These are phyloP conservation scores for Amiota mariae DNA, from an alignment of 2,888 invertebrate species.

Conservation along the genomic window DNA sequence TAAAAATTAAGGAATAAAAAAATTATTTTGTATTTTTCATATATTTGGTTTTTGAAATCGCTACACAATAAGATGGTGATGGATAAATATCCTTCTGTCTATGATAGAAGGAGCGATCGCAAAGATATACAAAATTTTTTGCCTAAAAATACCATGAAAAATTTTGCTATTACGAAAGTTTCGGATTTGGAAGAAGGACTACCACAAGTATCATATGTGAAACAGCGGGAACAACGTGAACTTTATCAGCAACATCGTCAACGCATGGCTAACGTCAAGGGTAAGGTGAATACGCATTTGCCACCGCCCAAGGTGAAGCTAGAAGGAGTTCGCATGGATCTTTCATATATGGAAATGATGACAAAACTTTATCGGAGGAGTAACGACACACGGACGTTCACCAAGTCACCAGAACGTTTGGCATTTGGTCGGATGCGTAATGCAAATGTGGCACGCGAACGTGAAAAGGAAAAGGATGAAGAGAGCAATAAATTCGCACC, in stretches of 20 bases:
- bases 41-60: too few species aligned
- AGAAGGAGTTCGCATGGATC: slow-evolving; percentile 54
- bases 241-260: slow-evolving; percentile 59
- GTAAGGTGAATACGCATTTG: slow-evolving; percentile 55
- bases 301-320: slow-evolving; percentile 47
- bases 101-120: too few species aligned
- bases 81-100: too few species aligned
- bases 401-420: slow-evolving; percentile 55
- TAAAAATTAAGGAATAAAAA: too few species aligned
- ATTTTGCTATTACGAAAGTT: too few species aligned
- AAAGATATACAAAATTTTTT: too few species aligned
- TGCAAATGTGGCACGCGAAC: slow-evolving; percentile 47
- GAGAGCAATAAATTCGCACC: slow-evolving; percentile 43
- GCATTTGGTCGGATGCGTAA: slow-evolving; percentile 57
- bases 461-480: slow-evolving; percentile 52
- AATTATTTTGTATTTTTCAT: too few species aligned
- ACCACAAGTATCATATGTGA: neutral
- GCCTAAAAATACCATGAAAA: too few species aligned
- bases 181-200: too few species aligned
- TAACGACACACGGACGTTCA: slow-evolving; percentile 49
- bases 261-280: slow-evolving; percentile 60
- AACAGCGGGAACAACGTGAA: slow-evolving; percentile 50
- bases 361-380: slow-evolving; percentile 55
- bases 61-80: too few species aligned
- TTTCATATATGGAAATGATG: slow-evolving; percentile 63